Percentiles rank a stretch among this genome's conserved stretches.
Conservation (phyloP, 2,888 invertebrate genomes). For the Aethes cnicana region DNA sequence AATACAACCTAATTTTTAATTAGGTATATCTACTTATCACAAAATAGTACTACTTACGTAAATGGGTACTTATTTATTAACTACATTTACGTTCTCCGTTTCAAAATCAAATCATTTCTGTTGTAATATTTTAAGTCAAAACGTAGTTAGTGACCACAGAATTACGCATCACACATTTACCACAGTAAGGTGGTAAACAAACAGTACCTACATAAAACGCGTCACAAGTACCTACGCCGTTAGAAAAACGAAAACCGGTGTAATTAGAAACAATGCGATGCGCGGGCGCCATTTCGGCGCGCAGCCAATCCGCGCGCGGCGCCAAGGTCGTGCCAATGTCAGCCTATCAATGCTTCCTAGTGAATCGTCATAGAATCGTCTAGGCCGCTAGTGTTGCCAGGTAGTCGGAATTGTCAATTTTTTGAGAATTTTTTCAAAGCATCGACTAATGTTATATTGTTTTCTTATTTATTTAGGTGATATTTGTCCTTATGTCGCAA, state of each 20-base stretch:
- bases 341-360: conserved; percentile 67
- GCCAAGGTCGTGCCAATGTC: conserved; percentile 78
- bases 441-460: neutral
- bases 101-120: no score
- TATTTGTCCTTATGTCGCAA: no score
- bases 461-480: no score
- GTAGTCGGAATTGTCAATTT: neutral
- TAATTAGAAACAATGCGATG: conserved; percentile 68
- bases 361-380: conserved; percentile 66
- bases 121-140: no score
- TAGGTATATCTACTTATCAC: no score
- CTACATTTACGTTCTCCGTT: no score
- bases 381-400: conserved; percentile 54
- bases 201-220: conserved; percentile 37
- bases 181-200: conserved; percentile 1
- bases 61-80: no score
- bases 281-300: conserved; percentile 68
- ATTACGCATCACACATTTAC: neutral
- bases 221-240: conserved; percentile 36
- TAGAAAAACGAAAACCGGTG: conserved; percentile 72
- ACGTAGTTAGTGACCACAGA: no score
- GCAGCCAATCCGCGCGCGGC: conserved; percentile 62
- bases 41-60: no score
- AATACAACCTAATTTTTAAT: no score
- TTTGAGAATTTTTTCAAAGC: neutral